Conservation (phyloP, 2,888 invertebrate species). For the Tromatobia lineatoria region DNA sequence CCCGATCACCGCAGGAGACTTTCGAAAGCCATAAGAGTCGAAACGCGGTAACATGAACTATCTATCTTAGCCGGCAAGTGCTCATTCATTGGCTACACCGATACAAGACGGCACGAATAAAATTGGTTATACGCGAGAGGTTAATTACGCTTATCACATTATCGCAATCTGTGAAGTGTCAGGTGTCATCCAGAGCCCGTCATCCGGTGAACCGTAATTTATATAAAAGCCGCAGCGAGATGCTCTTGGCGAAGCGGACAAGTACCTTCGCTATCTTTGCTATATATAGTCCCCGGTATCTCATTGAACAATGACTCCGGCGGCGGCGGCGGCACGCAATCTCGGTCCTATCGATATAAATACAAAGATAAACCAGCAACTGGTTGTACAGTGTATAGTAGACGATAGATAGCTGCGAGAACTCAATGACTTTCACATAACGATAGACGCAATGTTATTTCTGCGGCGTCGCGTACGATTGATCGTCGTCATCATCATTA, state of each 20-base stretch:
- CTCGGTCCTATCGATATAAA: slow-evolving; percentile 57
- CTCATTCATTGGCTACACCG: slow-evolving; percentile 15
- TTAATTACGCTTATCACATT: slow-evolving; percentile 60
- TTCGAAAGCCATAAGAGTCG: slow-evolving; percentile 11
- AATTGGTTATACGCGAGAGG: slow-evolving; percentile 51
- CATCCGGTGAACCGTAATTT: slow-evolving; percentile 13
- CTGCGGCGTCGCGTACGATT: slow-evolving; percentile 49
- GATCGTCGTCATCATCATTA: slow-evolving; percentile 38
- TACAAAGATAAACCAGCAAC: slow-evolving; percentile 55
- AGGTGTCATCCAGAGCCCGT: slow-evolving; percentile 51
- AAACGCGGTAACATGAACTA: not conserved
- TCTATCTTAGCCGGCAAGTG: slow-evolving; percentile 5
- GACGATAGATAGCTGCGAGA: slow-evolving; percentile 42
- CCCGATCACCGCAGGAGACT: slow-evolving; percentile 26
- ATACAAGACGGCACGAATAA: slow-evolving; percentile 9
- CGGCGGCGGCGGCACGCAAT: slow-evolving; percentile 27
- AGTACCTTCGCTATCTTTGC: slow-evolving; percentile 1
- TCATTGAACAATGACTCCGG: slow-evolving; percentile 48
- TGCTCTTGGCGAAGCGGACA: not conserved
- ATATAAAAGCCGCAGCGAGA: not conserved
- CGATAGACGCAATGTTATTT: slow-evolving; percentile 26
- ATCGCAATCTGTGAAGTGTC: slow-evolving; percentile 41
- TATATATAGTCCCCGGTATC: slow-evolving; percentile 13
- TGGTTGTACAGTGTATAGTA: slow-evolving; percentile 34
- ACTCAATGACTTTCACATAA: slow-evolving; percentile 60